phyloP scores from a whole-genome alignment of 2,113 vertebrate genomes.

The Tetrao urogallus region DNA sequence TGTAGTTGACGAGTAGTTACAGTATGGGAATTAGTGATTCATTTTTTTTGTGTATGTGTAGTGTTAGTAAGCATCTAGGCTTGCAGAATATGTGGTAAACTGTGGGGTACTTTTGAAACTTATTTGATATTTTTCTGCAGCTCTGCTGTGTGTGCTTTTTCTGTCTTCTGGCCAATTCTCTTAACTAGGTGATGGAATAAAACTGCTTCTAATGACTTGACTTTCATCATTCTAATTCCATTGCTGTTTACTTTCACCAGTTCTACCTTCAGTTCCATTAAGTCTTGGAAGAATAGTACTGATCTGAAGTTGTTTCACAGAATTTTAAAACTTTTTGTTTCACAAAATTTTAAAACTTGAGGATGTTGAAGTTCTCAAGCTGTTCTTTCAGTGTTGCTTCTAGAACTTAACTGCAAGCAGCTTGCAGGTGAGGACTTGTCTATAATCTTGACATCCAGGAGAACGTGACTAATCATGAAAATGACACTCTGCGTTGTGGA shows the following conservation, averaged over 20 bases:
- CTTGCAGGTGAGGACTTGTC: background rate
- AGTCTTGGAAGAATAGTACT: background rate
- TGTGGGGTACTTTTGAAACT: background rate
- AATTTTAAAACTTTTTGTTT: background rate
- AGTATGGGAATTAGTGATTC: background rate
- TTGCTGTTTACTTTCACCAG: background rate
- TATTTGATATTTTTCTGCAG: background rate
- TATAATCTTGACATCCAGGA: background rate
- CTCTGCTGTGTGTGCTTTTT: accelerated
- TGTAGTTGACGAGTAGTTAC: background rate
- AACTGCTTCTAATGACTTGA: background rate
- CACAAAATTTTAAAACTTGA: background rate
- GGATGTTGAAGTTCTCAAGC: background rate
- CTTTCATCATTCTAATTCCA: background rate
- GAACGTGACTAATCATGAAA: background rate
- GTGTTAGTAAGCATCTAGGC: background rate
- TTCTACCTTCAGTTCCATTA: background rate
- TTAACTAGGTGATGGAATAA: background rate
- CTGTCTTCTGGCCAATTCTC: background rate
- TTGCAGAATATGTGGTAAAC: background rate
- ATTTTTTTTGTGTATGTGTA: background rate
- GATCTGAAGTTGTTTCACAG: background rate
- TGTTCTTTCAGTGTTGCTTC: background rate
- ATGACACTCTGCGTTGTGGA: background rate
- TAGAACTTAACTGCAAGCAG: background rate